Conservation (phyloP, 2,888 invertebrate species). For the Mylabris sibirica region DNA sequence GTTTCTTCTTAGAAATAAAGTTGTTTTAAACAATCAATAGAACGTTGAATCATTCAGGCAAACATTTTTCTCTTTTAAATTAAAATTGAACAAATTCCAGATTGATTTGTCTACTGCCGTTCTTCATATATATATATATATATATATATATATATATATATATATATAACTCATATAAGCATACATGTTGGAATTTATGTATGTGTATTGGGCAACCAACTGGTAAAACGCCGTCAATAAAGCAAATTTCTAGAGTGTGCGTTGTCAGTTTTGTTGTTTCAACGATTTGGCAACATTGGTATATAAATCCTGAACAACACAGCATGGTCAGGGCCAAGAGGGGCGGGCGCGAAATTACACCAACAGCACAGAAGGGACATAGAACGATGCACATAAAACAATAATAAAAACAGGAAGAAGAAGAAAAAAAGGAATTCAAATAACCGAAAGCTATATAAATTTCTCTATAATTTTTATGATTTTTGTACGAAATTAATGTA, state of each 20-base stretch:
- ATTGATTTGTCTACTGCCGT: constrained; percentile 25
- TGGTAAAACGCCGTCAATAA: constrained; percentile 40
- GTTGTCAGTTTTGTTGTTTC: constrained; percentile 33
- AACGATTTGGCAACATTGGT: constrained; percentile 34
- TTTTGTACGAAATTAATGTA: too few relatives aligned
- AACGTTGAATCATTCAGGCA: too few relatives aligned
- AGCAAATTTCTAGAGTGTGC: constrained; percentile 32
- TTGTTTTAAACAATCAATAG: too few relatives aligned
- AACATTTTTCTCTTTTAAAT: neutral
- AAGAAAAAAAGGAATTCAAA: neutral
- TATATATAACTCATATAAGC: too few relatives aligned
- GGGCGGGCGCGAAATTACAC: constrained; percentile 23
- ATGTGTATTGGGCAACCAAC: constrained; percentile 19
- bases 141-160: too few relatives aligned
- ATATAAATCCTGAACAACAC: constrained; percentile 11
- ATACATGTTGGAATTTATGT: neutral
- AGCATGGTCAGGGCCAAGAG: constrained; percentile 26
- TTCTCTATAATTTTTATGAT: too few relatives aligned
- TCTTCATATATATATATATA: too few relatives aligned
- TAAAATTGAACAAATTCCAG: constrained; percentile 23
- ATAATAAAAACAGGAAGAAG: neutral
- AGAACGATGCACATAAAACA: neutral
- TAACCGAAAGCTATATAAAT: neutral
- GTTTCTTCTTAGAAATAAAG: too few relatives aligned
- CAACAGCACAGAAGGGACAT: constrained; percentile 4